Base-by-base conservation (phyloP, 2,888 invertebrate species). In the Polyploca ridens region DNA sequence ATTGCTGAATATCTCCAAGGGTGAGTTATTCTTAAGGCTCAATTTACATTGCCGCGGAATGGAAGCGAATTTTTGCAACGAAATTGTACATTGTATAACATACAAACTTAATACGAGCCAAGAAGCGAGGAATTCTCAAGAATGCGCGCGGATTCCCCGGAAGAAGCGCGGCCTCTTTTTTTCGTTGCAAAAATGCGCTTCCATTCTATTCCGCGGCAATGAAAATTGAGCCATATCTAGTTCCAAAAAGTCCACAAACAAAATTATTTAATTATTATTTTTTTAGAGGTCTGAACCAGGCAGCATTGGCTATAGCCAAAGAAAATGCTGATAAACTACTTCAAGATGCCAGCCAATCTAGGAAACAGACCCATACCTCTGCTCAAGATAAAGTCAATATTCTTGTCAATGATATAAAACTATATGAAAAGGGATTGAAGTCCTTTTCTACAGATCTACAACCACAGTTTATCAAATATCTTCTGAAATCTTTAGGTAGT, bases 331-430 rank as follows among this genome's bases (percentile, higher is more conserved):
- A 97, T 72, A 96, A 96, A 67, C 95, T 96, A 19, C 92, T 97
- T n/a, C 96, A 97, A 75, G 95, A 96, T 82, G 95, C 96, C 11
- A 96, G 96, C 71, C 95, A 96, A 70, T 94, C 90, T 79, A 91
- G 97, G 72, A 95, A 97, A 73, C 97, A 97, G 85, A 97, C 96
- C 0, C 97, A 97, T 86, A 96, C 96, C 5, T 96, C 97, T 65
- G 92, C 98, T 49, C 97, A 98, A 88, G 97, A 98, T 76, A 97
- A 97, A 83, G 93, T 99, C 4, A 97, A 97, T 82, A 95, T 96
- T 63, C 90, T 98, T 63, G 88, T 97, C 11, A 95, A 96, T 70
- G 97, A 98, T 80, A 95, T 98, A 44, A 95, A 97, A 75, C 90
- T 97, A 46, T 98, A 97, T 86, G 97, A 97, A 75, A 97, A 97